These are phyloP conservation scores for Drosophila baimaii DNA, from an alignment of 1,140 invertebrate species.

Conservation along the genomic window DNA sequence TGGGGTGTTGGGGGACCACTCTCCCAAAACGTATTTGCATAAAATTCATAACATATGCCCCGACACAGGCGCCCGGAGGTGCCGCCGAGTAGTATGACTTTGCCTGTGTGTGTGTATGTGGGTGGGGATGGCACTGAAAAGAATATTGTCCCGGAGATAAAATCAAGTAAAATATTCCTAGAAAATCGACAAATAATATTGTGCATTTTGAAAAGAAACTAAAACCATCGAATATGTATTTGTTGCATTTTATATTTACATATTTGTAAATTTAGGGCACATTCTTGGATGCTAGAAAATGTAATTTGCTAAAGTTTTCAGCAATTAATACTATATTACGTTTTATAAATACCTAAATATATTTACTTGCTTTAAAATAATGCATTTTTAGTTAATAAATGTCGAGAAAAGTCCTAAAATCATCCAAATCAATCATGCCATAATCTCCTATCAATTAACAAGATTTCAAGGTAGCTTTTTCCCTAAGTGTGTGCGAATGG, in stretches of 20 bases:
- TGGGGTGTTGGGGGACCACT: constrained; percentile 76
- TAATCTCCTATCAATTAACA: no score
- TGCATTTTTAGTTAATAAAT: background rate
- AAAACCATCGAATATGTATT: background rate
- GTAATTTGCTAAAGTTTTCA: no score
- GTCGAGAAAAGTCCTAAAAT: no score
- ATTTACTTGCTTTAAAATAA: no score
- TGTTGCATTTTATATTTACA: constrained; percentile 4
- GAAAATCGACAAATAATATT: background rate
- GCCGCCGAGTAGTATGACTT: constrained; percentile 9
- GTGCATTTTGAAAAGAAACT: background rate
- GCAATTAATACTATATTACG: no score
- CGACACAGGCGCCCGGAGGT: constrained; percentile 20
- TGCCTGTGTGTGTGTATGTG: background rate
- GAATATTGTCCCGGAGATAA: background rate
- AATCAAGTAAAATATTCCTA: background rate
- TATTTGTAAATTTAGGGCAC: background rate
- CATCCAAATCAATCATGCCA: background rate
- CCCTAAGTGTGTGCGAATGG: background rate
- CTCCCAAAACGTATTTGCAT: constrained; percentile 65
- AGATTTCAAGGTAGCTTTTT: background rate
- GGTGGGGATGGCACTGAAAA: constrained; percentile 14
- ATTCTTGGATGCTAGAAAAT: background rate
- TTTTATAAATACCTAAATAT: background rate
- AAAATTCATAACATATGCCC: constrained; percentile 74